Evolutionary conservation across 2,797 vertebrate genomes (phyloP), one percentile per base, ranked within the genome.

Genomic region (Sphenopsis melanotis): DNA sequence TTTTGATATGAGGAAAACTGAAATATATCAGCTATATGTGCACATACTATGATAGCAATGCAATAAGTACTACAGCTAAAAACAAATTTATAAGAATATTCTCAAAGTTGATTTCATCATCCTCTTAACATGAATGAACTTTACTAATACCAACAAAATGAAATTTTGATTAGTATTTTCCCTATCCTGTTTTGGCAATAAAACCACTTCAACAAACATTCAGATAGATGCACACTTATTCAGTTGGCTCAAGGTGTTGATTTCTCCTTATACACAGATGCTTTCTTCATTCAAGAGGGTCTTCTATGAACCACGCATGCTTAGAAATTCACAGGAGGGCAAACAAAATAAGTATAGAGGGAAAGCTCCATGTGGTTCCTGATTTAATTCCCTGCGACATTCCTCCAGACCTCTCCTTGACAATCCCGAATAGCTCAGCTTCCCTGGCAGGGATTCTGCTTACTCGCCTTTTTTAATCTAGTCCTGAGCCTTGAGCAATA

Each of bases 351-450:
- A 72, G 44, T 47, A 64, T 2, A 55, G 57, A 85, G 32, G 19
- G 55, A 74, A 78, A 74, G 53, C 21, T 84, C 60, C 1, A 4
- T n/a, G 61, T 60, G 53, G 52, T 56, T 89, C 57, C 37, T 46
- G 68, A 60, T 69, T 87, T 72, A 87, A 91, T 75, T 92, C 88
- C 56, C 83, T 30, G 46, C 1, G 1, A 87, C 75, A 84, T 92
- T 93, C 86, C 87, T 96, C 55, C 50, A 72, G 59, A 75, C 61
- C 60, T 84, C 89, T 94, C 89, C 87, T 64, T 78, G 89, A 77
- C 76, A 74, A 89, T 92, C 53, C 65, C 4, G 0, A 88, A 81
- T n/a, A 83, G 64, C 50, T 91, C 47, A 69, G 89, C 72, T 81
- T 75, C 55, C 68, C 87, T 86, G 84, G 78, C 81, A 89, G 24